These are phyloP conservation scores for Pomacea canaliculata DNA, from an alignment of 2,888 invertebrate genomes.

Conservation along the genomic window DNA sequence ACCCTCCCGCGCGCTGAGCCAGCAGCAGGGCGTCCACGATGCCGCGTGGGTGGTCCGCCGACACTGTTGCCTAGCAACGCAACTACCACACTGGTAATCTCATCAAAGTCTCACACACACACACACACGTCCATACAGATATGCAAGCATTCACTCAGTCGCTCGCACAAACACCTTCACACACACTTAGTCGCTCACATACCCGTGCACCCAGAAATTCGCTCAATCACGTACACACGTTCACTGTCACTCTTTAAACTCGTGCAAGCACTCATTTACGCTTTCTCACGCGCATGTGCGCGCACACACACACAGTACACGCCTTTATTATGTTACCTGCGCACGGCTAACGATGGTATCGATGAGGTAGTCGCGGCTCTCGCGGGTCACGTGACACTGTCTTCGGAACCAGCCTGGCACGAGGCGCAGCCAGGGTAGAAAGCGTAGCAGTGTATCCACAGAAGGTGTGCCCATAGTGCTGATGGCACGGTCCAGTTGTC, in stretches of 20 bases:
- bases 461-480: conserved; percentile 19
- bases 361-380: conserved; percentile 4
- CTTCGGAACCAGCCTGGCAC: conserved; percentile 22
- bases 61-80: conserved; percentile 5
- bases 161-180: too few relatives aligned
- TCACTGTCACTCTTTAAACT: neutral
- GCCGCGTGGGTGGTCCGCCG: conserved; percentile 26
- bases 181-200: too few relatives aligned
- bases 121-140: too few relatives aligned
- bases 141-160: too few relatives aligned
- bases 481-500: conserved; percentile 5
- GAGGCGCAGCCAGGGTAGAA: conserved; percentile 22
- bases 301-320: too few relatives aligned
- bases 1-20: conserved; percentile 25
- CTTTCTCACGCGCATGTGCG: neutral
- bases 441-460: conserved; percentile 20
- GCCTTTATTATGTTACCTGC: neutral
- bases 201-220: too few relatives aligned
- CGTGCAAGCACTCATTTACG: neutral
- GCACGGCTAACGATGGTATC: conserved; percentile 1
- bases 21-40: conserved; percentile 30
- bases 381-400: neutral
- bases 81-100: too few relatives aligned
- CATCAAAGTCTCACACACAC: too few relatives aligned
- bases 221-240: too few relatives aligned